Evolutionary conservation across 2,113 vertebrate species (phyloP), one percentile per base, ranked within the genome.

Genomic region (Melanerpes formicivorus): DNA sequence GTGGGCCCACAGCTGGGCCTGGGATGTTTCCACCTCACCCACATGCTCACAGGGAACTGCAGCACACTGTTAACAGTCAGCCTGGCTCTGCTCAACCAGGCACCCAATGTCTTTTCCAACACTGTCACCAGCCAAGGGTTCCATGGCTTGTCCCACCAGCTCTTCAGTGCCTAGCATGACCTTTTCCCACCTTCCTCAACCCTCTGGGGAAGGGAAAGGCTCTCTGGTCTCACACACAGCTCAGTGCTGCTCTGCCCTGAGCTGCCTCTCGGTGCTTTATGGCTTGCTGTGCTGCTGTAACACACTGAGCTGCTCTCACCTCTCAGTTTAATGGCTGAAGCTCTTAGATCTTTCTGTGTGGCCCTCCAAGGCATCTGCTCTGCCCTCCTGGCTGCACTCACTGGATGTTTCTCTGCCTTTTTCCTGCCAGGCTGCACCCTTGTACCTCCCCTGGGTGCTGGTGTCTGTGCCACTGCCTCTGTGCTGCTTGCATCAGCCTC

Each of bases 301-400:
- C 21, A 15, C 19, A 3, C 75, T 46, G 83, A 34, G 14, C 50
- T 58, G 66, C 40, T 78, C 58, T 11, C 58, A 52, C 52, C 56
- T 71, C 77, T 46, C 74, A 80, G 60, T 34, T 46, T 26, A 34
- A 29, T 4, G 12, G 12, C 12, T 30, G 15, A 66, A 82, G 6
- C 46, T 50, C 56, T 16, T 7, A 5, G 8, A 21, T 75, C 5
- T 44, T 15, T 1, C 0, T 10, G 30, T 1, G n/a, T 29, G 44
- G 22, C 56, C 85, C 55, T 50, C 27, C 29, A 32, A 84, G 55
- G 30, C 0, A 0, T 10, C 23, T 40, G 44, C 44, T 77, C 78
- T 84, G 54, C 69, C 34, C 9, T 42, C 19, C 58, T 0, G 5
- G 29, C 42, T 80, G 79, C 44, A 42, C 62, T 14, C 4, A 0